Evolutionary conservation across 1,140 invertebrate genomes (phyloP).

Genomic region (Lepeophtheirus salmonis): DNA sequence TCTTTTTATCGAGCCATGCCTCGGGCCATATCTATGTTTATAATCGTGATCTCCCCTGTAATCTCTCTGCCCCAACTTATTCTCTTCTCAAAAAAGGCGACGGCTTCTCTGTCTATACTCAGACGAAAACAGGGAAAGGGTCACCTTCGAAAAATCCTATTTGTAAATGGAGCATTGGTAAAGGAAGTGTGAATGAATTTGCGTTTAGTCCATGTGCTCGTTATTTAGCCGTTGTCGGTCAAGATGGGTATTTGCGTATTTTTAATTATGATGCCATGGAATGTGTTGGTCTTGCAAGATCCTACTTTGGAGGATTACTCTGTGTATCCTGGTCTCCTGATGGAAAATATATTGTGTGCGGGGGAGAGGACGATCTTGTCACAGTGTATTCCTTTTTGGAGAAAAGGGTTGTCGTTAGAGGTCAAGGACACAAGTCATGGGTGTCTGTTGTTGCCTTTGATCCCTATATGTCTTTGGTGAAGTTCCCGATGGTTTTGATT

Average conservation of each 20-base stretch:
- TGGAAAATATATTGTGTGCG: constrained; percentile 80
- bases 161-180: constrained; percentile 54
- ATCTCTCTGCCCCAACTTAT: constrained; percentile 60
- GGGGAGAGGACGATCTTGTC: constrained; percentile 94
- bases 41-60: constrained; percentile 81
- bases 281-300: constrained; percentile 64
- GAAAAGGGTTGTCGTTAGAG: constrained; percentile 74
- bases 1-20: constrained; percentile 81
- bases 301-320: constrained; percentile 82
- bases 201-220: constrained; percentile 84
- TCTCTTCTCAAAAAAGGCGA: constrained; percentile 89
- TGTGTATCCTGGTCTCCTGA: constrained; percentile 98
- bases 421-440: constrained; percentile 85
- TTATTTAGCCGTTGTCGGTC: constrained; percentile 75
- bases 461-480: constrained; percentile 47
- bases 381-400: constrained; percentile 92
- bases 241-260: constrained; percentile 87
- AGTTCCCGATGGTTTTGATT: constrained; percentile 24
- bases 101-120: constrained; percentile 66
- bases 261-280: constrained; percentile 97
- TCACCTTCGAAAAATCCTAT: constrained; percentile 68
- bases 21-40: constrained; percentile 96
- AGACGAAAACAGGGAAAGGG: constrained; percentile 76
- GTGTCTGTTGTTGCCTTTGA: constrained; percentile 93
- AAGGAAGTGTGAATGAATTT: constrained; percentile 82